A percentile compares a stretch with the other conserved stretches of the same genome.
Conservation (phyloP, 2,797 vertebrate genomes). For the Prunella strophiata region DNA sequence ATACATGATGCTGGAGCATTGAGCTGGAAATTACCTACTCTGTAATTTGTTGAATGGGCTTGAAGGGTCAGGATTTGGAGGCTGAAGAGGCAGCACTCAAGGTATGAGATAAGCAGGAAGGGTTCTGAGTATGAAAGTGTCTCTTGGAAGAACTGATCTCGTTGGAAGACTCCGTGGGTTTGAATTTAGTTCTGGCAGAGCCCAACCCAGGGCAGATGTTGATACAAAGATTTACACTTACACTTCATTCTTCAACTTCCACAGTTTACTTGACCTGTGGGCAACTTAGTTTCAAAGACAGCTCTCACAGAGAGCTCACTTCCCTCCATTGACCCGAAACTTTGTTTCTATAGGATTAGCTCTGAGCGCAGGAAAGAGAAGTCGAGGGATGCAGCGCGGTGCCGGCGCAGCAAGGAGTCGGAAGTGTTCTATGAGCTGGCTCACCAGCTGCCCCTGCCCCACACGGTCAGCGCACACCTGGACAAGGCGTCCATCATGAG, state of each 20-base stretch:
- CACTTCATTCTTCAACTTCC: background rate
- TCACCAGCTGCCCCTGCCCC: conserved; percentile 93
- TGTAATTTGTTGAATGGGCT: background rate
- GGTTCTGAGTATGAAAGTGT: fast-evolving
- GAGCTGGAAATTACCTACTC: background rate
- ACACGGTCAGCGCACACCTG: conserved; percentile 90
- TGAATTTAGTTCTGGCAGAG: background rate
- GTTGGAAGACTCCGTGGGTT: background rate
- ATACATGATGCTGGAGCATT: background rate
- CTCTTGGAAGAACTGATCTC: background rate
- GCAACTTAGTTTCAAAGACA: background rate
- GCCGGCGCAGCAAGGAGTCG: conserved; percentile 92
- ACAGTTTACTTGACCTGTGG: background rate
- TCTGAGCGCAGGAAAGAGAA: conserved; percentile 97
- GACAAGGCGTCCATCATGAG: conserved; percentile 99
- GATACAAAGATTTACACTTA: background rate
- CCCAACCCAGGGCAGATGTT: fast-evolving
- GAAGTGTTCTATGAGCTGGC: conserved; percentile 97
- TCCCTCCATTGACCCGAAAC: background rate
- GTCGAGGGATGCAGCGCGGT: conserved; percentile 93
- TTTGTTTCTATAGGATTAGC: conserved; percentile 83
- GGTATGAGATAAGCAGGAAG: fast-evolving
- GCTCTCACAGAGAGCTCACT: fast-evolving
- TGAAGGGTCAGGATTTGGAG: background rate
- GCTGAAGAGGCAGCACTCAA: background rate